Conservation (phyloP, 2,113 vertebrate genomes). For the Spilogale gracilis region DNA sequence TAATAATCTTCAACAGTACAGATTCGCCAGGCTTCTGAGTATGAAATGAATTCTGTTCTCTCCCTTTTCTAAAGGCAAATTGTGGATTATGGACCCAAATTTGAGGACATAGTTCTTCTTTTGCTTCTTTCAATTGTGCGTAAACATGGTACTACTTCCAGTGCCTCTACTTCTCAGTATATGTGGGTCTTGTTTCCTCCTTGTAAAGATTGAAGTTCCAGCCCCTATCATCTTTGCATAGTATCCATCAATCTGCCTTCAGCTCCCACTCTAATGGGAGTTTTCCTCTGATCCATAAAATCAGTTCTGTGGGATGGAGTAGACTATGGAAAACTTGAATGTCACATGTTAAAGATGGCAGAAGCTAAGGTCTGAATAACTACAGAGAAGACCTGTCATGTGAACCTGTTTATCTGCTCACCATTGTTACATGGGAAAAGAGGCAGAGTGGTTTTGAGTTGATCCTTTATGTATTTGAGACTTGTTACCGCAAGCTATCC, state of each 20-base stretch:
- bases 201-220: not conserved
- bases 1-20: not conserved
- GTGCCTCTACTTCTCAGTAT: not conserved
- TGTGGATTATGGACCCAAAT: not conserved
- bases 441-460: not conserved
- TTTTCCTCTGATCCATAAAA: not conserved
- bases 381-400: not conserved
- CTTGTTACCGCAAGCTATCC: not conserved
- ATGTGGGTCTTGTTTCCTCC: accelerated
- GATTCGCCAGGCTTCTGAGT: not conserved
- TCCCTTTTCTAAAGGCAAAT: not conserved
- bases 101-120: not conserved
- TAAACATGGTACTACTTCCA: not conserved
- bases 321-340: not conserved
- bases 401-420: not conserved
- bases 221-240: not conserved
- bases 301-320: not conserved
- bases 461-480: not conserved
- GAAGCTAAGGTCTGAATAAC: not conserved
- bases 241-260: not conserved
- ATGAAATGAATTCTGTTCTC: not conserved
- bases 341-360: not conserved
- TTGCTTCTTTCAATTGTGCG: not conserved
- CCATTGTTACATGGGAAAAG: not conserved
- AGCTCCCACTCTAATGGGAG: not conserved